Evolutionary conservation across 2,113 vertebrate species (phyloP), one percentile per base, ranked within the genome.

Genomic region (Nanorana parkeri): DNA sequence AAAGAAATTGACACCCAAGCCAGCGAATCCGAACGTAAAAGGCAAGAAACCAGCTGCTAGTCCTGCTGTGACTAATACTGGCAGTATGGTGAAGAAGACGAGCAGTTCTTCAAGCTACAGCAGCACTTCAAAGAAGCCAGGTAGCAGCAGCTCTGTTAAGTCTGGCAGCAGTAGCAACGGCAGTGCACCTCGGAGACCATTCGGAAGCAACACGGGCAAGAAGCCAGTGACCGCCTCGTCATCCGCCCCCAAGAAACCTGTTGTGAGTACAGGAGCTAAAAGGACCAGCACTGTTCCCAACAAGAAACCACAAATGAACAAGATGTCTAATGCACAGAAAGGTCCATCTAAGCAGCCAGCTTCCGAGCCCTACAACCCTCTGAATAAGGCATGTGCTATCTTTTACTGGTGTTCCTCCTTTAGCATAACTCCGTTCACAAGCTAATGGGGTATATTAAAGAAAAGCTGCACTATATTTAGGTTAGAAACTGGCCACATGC

Each of bases 1-100:
- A 3, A 89, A 85, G 78, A 88, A 85, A 23, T 13, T 21, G 0
- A 2, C 28, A 5, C 84, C 55, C 1, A 55, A 71, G 51, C 36
- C 4, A 21, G 76, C 83, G 20, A 88, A 86, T 15, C 23, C 74
- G 23, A 87, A 86, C 10, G 81, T 61, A 16, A 90, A 87, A 67
- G 23, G 20, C 17, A 91, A 91, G 52, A 87, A 75, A 58, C 76
- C 84, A 10, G 88, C n/a, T n/a, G 20, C 29, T 23, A 28, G 32
- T 26, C 16, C 26, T 17, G 1, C 51, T 3, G 16, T 52, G 20
- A 58, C 41, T 7, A 68, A 41, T 8, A 6, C 19, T 3, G n/a
- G 51, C 28, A 19, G 17, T 28, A 19, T 66, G 2, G 17, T n/a
- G 8, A 73, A 13, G 2, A 69, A 41, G 5, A 1, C 52, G 3